Conservation (phyloP, 2,888 invertebrate genomes). For the Euclidia mi region DNA sequence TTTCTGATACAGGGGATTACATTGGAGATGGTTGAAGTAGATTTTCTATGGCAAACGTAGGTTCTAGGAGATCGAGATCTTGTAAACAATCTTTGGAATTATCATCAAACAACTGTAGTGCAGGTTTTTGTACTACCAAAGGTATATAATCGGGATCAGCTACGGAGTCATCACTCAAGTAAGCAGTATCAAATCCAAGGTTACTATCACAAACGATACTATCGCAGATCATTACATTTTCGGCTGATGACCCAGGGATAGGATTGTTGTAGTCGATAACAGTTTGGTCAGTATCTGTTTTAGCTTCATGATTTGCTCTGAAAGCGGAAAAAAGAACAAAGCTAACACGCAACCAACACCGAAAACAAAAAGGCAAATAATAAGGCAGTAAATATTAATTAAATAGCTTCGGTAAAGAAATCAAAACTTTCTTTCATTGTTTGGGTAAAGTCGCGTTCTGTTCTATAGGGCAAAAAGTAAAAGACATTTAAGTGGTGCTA, state of each 20-base stretch:
- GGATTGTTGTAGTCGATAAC: constrained; percentile 23
- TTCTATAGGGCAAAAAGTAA: no score
- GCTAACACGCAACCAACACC: no score
- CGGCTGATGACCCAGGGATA: constrained; percentile 13
- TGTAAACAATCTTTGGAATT: constrained; percentile 25
- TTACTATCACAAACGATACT: constrained; percentile 17
- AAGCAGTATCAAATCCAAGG: constrained; percentile 25
- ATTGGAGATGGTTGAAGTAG: no score
- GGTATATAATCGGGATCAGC: constrained; percentile 27
- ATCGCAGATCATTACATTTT: constrained; percentile 24
- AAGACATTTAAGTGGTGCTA: no score
- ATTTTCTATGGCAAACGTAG: constrained; percentile 17
- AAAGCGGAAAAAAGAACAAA: no score
- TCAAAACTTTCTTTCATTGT: no score
- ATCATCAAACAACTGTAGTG: constrained; percentile 23
- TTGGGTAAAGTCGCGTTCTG: no score
- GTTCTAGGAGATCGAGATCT: constrained; percentile 30
- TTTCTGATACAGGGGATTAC: no score
- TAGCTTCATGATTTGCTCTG: constrained; percentile 25
- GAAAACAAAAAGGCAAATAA: no score
- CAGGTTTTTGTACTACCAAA: constrained; percentile 20
- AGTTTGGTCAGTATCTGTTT: constrained; percentile 25
- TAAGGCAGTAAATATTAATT: no score
- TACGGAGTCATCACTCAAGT: constrained; percentile 26
- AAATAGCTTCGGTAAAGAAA: no score